Base-by-base conservation (phyloP, 2,888 invertebrate genomes). In the Pandemis corylana region DNA sequence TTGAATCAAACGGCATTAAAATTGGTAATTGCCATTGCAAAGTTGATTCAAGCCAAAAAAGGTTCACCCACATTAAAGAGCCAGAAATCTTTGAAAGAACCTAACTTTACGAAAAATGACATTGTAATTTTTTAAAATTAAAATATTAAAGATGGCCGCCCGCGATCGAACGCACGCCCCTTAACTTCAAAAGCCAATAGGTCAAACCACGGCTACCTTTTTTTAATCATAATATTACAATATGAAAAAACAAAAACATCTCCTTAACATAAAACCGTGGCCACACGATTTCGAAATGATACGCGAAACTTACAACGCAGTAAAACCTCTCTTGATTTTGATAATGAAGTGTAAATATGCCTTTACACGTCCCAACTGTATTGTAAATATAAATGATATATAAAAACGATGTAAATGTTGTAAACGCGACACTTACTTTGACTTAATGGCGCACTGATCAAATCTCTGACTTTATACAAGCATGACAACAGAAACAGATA, bases 311-410 rank as follows among this genome's bases (percentile, higher is more conserved):
- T 83, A 82, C 83, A 80, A 80, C 77, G 81, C 79, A 83, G 85
- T 91, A 89, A 90, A 90, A 78, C 82, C 80, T 76, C 75, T 84
- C 80, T 79, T 79, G 79, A 81, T 80, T 85, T 85, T 84, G 87
- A 87, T 90, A 88, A 90, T 83, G 81, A 84, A 84, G 87, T 88
- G 88, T 83, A 85, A 90, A 89, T 86, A 85, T 68, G 84, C 82
- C 75, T 82, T 78, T 80, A 79, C 79, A 79, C 79, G 80, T 80
- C 77, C 76, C 71, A 61, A 69, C 78, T 71, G 75, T 78, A 76
- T 78, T 71, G 75, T 67, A 66, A 74, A 74, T 69, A 44, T 41
- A 51, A 41, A 51, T 49, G 61, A 70, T 67, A 63, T 71, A 71
- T 67, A 75, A 75, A 70, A 74, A 51, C 65, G 69, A 66, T 71